Percentiles rank a stretch among this genome's conserved stretches.
These are phyloP conservation scores for Pollenia griseotomentosa DNA, from an alignment of 2,888 invertebrate species.

Conservation along the genomic window DNA sequence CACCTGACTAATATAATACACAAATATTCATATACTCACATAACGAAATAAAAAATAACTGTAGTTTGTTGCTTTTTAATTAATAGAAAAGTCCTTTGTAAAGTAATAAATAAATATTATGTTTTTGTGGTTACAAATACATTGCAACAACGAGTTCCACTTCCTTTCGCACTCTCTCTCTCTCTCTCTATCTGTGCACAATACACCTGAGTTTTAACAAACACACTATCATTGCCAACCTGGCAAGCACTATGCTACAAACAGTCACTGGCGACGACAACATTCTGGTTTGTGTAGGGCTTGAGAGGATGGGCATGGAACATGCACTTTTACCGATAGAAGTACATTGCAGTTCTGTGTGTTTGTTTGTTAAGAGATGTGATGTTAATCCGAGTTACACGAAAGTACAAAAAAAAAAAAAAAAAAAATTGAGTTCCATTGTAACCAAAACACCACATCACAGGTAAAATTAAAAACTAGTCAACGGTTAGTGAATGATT, in stretches of 20 bases:
- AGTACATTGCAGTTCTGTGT: background rate
- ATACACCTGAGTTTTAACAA: constrained; percentile 24
- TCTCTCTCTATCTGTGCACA: background rate
- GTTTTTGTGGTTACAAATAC: constrained; percentile 78
- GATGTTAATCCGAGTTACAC: constrained; percentile 40
- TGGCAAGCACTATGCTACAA: constrained; percentile 22
- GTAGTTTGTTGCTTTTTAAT: constrained; percentile 83
- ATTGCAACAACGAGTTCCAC: constrained; percentile 38
- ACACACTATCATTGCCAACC: background rate
- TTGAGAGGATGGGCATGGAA: background rate
- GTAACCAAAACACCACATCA: constrained; percentile 57
- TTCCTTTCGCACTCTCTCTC: constrained; percentile 1
- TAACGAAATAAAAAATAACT: constrained; percentile 50
- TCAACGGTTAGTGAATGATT: constrained; percentile 42
- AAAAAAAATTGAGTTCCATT: constrained; percentile 44
- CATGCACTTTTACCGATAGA: background rate
- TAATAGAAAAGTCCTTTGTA: constrained; percentile 83
- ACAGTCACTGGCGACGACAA: constrained; percentile 13
- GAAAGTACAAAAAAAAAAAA: constrained; percentile 5
- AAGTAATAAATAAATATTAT: constrained; percentile 83
- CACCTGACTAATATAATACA: constrained; percentile 15
- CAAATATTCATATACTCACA: constrained; percentile 4
- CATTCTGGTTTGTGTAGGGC: constrained; percentile 26
- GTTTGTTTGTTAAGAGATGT: constrained; percentile 26
- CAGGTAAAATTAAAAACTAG: constrained; percentile 64